Percentiles rank a stretch among this genome's conserved stretches.
These are phyloP conservation scores for Brachyistius frenatus DNA, from an alignment of 2,113 vertebrate genomes.

Conservation along the genomic window DNA sequence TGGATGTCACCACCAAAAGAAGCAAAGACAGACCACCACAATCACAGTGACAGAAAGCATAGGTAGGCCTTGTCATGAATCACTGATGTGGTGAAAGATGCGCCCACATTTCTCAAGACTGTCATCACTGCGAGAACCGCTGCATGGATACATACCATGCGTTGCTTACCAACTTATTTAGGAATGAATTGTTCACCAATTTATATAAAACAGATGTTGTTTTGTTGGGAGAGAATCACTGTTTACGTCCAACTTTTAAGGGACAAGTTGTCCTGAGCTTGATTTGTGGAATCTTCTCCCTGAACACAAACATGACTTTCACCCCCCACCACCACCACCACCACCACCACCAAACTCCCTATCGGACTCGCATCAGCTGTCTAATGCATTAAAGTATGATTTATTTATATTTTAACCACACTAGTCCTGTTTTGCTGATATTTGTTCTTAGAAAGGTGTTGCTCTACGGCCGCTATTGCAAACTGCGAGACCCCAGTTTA, in stretches of 20 bases:
- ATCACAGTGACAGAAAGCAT: slow-evolving; percentile 13
- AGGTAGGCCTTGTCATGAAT: slow-evolving; percentile 16
- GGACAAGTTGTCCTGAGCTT: slow-evolving; percentile 17
- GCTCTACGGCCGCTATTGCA: neutral
- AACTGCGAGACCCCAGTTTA: neutral
- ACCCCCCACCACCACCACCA: neutral
- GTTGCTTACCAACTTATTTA: slow-evolving; percentile 63
- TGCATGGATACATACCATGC: slow-evolving; percentile 52
- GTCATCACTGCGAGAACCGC: slow-evolving; percentile 3
- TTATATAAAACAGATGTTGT: slow-evolving; percentile 31
- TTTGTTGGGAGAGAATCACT: slow-evolving; percentile 51
- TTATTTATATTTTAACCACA: neutral
- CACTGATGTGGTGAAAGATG: neutral
- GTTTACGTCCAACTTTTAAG: slow-evolving; percentile 7
- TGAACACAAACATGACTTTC: slow-evolving; percentile 16
- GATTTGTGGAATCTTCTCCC: slow-evolving; percentile 18
- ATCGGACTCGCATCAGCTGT: slow-evolving; percentile 8
- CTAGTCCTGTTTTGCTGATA: neutral
- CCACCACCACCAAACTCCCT: neutral
- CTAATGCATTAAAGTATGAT: neutral
- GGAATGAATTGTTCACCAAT: slow-evolving; percentile 41
- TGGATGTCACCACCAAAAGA: slow-evolving; percentile 9
- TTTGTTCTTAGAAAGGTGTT: neutral
- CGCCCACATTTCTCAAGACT: slow-evolving; percentile 1
- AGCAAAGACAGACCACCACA: neutral